Evolutionary conservation across 1,140 invertebrate species (phyloP), one percentile per base, ranked within the genome.

Genomic region (Oreohelix idahoensis): DNA sequence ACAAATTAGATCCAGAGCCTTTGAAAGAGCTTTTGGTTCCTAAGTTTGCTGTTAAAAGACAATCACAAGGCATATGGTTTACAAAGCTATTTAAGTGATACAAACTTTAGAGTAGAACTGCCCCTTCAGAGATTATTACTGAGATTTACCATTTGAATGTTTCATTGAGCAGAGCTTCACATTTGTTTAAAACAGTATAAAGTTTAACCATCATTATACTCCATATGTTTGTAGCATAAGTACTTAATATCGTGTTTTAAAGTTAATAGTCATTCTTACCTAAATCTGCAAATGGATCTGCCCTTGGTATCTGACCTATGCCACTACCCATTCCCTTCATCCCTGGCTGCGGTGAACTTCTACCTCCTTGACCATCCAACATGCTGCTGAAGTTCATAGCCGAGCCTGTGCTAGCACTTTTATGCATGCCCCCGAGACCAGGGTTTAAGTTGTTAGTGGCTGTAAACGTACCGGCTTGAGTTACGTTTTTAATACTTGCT

Each of bases 241-340:
- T n/a, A 23, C 10, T 58, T 58, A 26, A 17, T 4, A 26, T 58
- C 26, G 8, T 23, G 10, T 15, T 15, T 2, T 58, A 58, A 58
- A 58, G 8, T 26, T 26, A 10, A 26, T 20, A 58, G 51, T 58
- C 20, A 58, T 29, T 86, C 86, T 87, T 84, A 92, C 91, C 89
- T 70, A 92, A 85, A 38, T 90, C 89, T 53, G 90, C 91, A 89
- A 92, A 92, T 45, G 90, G 90, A 86, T 92, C 91, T 63, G 84
- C 74, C 58, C 88, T 87, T 71, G 81, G 81, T 39, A 85, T 81
- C 36, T 69, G 81, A 66, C 86, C 83, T 32, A 85, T 84, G 53
- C 79, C 70, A 73, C 80, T 36, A 15, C 81, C 79, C n/a, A 32
- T 42, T 17, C 39, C 49, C 38, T 8, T n/a, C 81, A 83, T 83